A percentile compares a stretch with the other conserved stretches of the same genome.
Conservation (phyloP, 2,888 invertebrate genomes). For the Sceliomorpha sp. region DNA sequence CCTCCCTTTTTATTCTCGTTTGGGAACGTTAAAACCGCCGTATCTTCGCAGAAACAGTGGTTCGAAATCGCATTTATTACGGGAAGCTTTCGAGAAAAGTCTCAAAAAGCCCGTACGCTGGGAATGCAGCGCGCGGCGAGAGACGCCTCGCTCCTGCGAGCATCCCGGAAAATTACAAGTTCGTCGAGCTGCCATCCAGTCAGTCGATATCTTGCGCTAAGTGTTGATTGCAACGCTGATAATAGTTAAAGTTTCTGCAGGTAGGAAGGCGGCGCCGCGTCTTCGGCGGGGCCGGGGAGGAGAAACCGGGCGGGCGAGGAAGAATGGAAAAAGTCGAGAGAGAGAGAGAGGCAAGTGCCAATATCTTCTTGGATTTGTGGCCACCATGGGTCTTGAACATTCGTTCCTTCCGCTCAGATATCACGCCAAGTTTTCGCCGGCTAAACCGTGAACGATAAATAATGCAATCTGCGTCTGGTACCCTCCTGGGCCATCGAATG, state of each 20-base stretch:
- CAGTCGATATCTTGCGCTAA: conserved; percentile 52
- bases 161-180: conserved; percentile 42
- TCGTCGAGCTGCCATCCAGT: conserved; percentile 40
- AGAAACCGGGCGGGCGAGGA: conserved; percentile 24
- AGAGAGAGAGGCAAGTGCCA: conserved; percentile 60
- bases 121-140: conserved; percentile 26
- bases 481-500: conserved; percentile 49
- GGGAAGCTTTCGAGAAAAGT: conserved; percentile 33
- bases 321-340: conserved; percentile 40
- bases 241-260: conserved; percentile 65
- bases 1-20: too few relatives aligned
- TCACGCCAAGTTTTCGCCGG: conserved; percentile 62
- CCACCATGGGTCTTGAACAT: conserved; percentile 57
- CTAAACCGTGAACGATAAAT: conserved; percentile 64
- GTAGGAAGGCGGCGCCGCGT: conserved; percentile 54
- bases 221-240: conserved; percentile 64
- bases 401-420: conserved; percentile 54
- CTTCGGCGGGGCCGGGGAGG: conserved; percentile 30
- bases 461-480: conserved; percentile 60
- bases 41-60: conserved; percentile 25
- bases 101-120: conserved; percentile 19
- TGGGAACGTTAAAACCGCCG: too few relatives aligned
- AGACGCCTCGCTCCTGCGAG: conserved; percentile 10
- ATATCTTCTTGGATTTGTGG: conserved; percentile 70
- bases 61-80: conserved; percentile 44